These are phyloP conservation scores for Apostichopus californicus DNA, from an alignment of 35 echinoderm and acorn worm species.

Conservation along the genomic window DNA sequence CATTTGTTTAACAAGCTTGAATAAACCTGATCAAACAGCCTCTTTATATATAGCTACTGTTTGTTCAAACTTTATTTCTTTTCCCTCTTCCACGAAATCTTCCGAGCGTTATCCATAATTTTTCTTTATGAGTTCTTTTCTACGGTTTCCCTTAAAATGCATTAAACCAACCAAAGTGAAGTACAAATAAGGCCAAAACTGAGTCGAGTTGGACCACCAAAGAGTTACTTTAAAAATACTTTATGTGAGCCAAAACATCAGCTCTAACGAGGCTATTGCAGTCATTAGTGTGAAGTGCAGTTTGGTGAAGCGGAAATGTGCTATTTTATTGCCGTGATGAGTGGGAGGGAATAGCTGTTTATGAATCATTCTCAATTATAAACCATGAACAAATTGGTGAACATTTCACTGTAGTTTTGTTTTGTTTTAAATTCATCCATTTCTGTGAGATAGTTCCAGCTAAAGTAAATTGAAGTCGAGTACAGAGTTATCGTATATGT, in stretches of 20 bases:
- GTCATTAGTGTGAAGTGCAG: background rate
- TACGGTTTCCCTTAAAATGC: background rate
- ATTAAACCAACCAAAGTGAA: background rate
- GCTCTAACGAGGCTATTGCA: background rate
- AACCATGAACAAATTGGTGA: no score
- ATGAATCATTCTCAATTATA: no score
- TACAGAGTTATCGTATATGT: no score
- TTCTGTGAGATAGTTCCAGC: no score
- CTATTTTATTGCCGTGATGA: background rate
- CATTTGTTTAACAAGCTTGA: background rate
- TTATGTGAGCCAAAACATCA: no score
- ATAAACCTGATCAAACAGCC: background rate
- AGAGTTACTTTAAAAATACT: no score
- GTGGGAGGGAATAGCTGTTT: background rate
- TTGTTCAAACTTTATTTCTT: background rate
- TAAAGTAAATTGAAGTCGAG: no score
- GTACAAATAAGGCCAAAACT: background rate
- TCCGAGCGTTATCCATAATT: background rate
- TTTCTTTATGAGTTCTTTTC: background rate
- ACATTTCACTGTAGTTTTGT: no score
- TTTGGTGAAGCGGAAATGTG: background rate
- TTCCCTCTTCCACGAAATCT: background rate
- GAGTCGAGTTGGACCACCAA: background rate
- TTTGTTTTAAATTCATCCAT: no score
- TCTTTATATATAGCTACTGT: background rate